Evolutionary conservation across 2,797 vertebrate genomes (phyloP), one percentile per base, ranked within the genome.

Genomic region (Epinephelus awoara): DNA sequence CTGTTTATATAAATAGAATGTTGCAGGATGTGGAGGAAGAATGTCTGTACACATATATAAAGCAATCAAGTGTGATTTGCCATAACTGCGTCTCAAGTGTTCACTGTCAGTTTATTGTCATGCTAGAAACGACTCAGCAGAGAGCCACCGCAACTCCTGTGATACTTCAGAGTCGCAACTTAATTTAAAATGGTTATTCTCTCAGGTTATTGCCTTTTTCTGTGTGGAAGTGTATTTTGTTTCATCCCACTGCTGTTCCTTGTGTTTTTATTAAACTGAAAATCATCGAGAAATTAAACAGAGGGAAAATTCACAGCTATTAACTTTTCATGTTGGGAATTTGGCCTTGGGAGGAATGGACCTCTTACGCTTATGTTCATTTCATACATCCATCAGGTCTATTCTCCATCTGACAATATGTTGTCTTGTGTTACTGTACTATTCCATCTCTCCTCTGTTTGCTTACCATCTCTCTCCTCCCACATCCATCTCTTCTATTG

Each of bases 181-280:
- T 88, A 89, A 93, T 93, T 90, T 82, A 81, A 92, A 87, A 79
- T 65, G 38, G 55, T 87, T 85, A 75, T 90, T 90, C 88, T 86
- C 52, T 75, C 71, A 76, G 68, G 84, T 89, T 91, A 91, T 89
- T 89, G 84, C 66, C 68, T 85, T 83, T 85, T 42, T 82, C 52
- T 65, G 40, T 29, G 34, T 56, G 49, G 25, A 80, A 83, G 90
- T 77, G 46, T 72, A 62, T 79, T 83, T 71, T 56, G 47, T 82
- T 59, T 88, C 23, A 71, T 82, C 78, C 54, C 44, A 3, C 75
- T 49, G 49, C 57, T 44, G 57, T 76, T 81, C 59, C 19, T 69
- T 14, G 5, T 52, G 42, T 85, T 91, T 52, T 83, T 84, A 87
- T 87, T 91, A 77, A 86, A 90, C 29, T 11, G 63, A 75, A 80